A percentile compares a stretch with the other conserved stretches of the same genome.
Conservation (phyloP, 2,888 invertebrate genomes). For the Andrena bucephala region DNA sequence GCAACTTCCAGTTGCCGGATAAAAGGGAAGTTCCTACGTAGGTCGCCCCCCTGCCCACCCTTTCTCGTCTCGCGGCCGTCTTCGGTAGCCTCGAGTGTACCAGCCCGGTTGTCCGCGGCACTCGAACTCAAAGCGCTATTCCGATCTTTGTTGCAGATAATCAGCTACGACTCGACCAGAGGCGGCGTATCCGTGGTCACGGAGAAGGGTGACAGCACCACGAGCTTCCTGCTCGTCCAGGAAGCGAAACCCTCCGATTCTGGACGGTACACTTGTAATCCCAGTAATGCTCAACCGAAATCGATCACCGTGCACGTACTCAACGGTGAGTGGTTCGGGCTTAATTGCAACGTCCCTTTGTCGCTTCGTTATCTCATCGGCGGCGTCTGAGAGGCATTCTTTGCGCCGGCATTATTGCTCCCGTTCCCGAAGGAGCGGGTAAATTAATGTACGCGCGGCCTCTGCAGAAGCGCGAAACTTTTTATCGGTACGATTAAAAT, state of each 20-base stretch:
- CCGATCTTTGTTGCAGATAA: conserved; percentile 89
- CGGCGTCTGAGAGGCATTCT: background rate
- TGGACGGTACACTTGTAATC: conserved; percentile 96
- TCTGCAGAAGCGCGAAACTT: background rate
- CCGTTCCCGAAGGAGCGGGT: background rate
- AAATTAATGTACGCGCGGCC: conserved; percentile 13
- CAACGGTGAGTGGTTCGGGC: conserved; percentile 90
- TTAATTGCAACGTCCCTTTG: conserved; percentile 13
- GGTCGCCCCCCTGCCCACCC: conserved; percentile 10
- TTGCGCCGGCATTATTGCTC: background rate
- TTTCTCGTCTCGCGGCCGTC: background rate
- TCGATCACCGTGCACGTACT: conserved; percentile 96
- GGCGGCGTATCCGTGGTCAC: conserved; percentile 97
- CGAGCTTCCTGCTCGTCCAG: conserved; percentile 95
- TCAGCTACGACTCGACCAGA: conserved; percentile 96
- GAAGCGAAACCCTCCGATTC: conserved; percentile 94
- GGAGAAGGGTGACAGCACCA: conserved; percentile 95
- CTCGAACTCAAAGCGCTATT: conserved; percentile 30
- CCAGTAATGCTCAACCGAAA: conserved; percentile 96
- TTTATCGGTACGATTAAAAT: conserved; percentile 5
- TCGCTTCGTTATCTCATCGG: background rate
- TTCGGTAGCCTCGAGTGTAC: background rate
- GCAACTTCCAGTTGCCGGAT: conserved; percentile 32
- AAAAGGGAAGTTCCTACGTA: conserved; percentile 55
- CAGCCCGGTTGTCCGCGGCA: conserved; percentile 1